Evolutionary conservation across 2,888 invertebrate species (phyloP).

Genomic region (Metellina segmentata): DNA sequence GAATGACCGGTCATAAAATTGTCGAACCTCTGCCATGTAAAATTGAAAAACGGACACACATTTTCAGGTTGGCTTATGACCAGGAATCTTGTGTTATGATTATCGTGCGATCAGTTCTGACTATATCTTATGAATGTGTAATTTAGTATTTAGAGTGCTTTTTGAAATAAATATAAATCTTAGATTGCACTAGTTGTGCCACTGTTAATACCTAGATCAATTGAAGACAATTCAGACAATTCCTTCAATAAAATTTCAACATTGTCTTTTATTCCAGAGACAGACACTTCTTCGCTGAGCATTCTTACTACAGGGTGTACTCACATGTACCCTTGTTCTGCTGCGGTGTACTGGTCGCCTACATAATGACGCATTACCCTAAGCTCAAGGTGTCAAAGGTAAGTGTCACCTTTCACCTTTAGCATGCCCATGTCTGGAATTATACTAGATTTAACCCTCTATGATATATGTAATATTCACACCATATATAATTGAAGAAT

Average conservation of each 20-base stretch:
- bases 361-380: slow-evolving; percentile 29
- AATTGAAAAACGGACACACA: too few relatives aligned
- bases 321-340: slow-evolving; percentile 59
- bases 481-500: too few relatives aligned
- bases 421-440: background rate
- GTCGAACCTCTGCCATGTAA: too few relatives aligned
- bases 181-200: background rate
- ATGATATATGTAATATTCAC: background rate
- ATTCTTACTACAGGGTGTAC: slow-evolving; percentile 64
- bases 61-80: too few relatives aligned
- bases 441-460: background rate
- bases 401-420: background rate
- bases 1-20: too few relatives aligned
- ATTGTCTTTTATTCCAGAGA: slow-evolving; percentile 37
- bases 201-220: too few relatives aligned
- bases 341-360: slow-evolving; percentile 58
- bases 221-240: too few relatives aligned
- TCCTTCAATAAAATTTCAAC: too few relatives aligned
- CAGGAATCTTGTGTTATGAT: too few relatives aligned
- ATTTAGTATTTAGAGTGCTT: too few relatives aligned
- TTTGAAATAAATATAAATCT: background rate
- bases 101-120: too few relatives aligned
- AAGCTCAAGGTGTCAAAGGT: slow-evolving; percentile 59
- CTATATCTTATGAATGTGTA: too few relatives aligned
- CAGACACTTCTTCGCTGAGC: slow-evolving; percentile 53